Conservation (phyloP, 2,797 vertebrate genomes). For the Sebastes paucispinis region DNA sequence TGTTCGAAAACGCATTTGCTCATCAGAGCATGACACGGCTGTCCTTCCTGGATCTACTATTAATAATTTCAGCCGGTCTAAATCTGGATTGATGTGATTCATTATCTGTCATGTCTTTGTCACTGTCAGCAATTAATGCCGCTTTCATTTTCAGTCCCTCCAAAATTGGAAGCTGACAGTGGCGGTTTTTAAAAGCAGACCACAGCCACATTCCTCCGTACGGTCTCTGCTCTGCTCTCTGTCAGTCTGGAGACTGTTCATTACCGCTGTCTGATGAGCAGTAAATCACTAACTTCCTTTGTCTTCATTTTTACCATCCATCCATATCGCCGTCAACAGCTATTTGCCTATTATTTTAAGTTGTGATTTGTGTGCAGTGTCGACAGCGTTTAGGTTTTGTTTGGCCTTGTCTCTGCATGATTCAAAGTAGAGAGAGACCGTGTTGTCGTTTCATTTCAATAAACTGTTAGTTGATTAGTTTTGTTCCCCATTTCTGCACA, state of each 20-base stretch:
- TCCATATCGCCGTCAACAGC: constrained; percentile 17
- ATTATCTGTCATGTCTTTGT: constrained; percentile 61
- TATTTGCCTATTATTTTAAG: constrained; percentile 19
- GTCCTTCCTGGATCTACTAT: constrained; percentile 66
- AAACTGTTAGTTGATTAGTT: background rate
- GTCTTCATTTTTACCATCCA: constrained; percentile 7
- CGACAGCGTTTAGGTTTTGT: constrained; percentile 9
- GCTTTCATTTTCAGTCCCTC: constrained; percentile 63
- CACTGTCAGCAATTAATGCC: constrained; percentile 54
- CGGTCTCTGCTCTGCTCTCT: constrained; percentile 44
- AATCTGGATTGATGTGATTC: constrained; percentile 62
- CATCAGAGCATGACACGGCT: constrained; percentile 58
- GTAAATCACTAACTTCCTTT: constrained; percentile 46
- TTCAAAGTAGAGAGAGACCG: background rate
- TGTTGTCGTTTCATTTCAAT: background rate
- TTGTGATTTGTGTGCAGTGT: constrained; percentile 9
- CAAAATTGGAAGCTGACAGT: constrained; percentile 47
- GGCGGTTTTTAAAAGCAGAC: constrained; percentile 44
- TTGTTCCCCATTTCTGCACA: background rate
- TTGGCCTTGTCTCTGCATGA: background rate
- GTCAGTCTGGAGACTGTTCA: constrained; percentile 50
- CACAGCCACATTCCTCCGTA: constrained; percentile 49
- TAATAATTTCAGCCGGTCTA: constrained; percentile 65
- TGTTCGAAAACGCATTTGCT: constrained; percentile 49
- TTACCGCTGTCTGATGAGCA: constrained; percentile 50